A percentile compares a stretch with the other conserved stretches of the same genome.
phyloP scores from a whole-genome alignment of 1,140 invertebrate species.

The Chlorops oryzae region DNA sequence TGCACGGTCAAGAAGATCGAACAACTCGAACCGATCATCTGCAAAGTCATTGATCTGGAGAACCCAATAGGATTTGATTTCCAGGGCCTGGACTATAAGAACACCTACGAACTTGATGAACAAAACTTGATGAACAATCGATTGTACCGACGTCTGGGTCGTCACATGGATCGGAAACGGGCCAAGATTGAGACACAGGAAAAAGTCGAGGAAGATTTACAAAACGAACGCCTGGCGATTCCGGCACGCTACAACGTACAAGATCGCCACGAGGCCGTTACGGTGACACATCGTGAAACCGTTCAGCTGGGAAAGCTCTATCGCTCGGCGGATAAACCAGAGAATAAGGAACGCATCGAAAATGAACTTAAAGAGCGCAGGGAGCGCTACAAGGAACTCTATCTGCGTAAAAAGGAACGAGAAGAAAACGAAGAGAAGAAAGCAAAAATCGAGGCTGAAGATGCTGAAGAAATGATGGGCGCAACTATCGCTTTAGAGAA shows the following conservation, averaged over 20 bases:
- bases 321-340: conserved; percentile 29
- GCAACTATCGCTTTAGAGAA: conserved; percentile 29
- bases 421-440: conserved; percentile 6
- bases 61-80: conserved; percentile 39
- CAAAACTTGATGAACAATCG: conserved; percentile 34
- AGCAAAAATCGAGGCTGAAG: conserved; percentile 14
- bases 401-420: conserved; percentile 25
- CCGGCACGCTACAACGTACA: conserved; percentile 6
- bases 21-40: conserved; percentile 30
- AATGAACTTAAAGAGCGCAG: conserved; percentile 23
- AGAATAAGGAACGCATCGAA: conserved; percentile 24
- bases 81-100: conserved; percentile 42
- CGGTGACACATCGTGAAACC: conserved; percentile 5
- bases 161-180: conserved; percentile 28
- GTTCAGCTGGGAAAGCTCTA: conserved; percentile 21
- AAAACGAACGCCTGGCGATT: conserved; percentile 22
- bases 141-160: conserved; percentile 30
- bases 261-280: background rate
- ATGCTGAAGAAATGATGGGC: conserved; percentile 17
- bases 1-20: conserved; percentile 29
- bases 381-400: conserved; percentile 36
- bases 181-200: conserved; percentile 21
- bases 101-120: conserved; percentile 38
- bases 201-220: conserved; percentile 28
- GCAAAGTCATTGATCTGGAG: conserved; percentile 39